phyloP scores from a whole-genome alignment of 2,797 vertebrate genomes.

The Ctenopoma kingsleyae region DNA sequence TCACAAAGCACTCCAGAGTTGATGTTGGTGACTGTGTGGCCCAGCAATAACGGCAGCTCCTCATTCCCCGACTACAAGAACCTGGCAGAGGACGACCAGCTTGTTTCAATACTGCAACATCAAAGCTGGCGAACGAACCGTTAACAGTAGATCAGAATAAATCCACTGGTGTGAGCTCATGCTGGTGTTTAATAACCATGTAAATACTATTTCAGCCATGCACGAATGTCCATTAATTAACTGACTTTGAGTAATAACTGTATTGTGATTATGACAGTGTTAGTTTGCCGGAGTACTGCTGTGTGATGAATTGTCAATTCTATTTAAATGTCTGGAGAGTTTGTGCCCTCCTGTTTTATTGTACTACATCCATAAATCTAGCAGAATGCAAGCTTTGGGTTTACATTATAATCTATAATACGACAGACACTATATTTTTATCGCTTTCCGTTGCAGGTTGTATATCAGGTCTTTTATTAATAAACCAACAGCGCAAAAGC shows the following conservation, averaged over 20 bases:
- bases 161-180: conserved; percentile 4
- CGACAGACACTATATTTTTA: conserved; percentile 74
- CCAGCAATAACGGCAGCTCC: conserved; percentile 61
- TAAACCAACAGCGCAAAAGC: conserved; percentile 64
- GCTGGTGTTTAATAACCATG: conserved; percentile 53
- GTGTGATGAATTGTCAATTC: conserved; percentile 64
- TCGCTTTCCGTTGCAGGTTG: conserved; percentile 77
- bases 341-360: conserved; percentile 58
- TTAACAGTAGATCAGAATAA: conserved; percentile 16
- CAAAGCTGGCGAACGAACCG: conserved; percentile 12
- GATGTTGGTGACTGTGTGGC: conserved; percentile 51
- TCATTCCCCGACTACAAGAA: conserved; percentile 6
- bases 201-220: conserved; percentile 73
- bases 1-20: conserved; percentile 6
- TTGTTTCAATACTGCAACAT: conserved; percentile 17
- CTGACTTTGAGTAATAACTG: conserved; percentile 62
- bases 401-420: conserved; percentile 58
- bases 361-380: conserved; percentile 50
- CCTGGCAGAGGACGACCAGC: conserved; percentile 29
- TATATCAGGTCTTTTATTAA: conserved; percentile 75
- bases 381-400: conserved; percentile 55
- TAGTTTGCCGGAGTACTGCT: conserved; percentile 66
- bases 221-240: conserved; percentile 68
- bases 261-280: conserved; percentile 69
- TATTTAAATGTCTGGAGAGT: conserved; percentile 63